phyloP scores from a whole-genome alignment of 2,113 vertebrate genomes.

The Quiscalus mexicanus region DNA sequence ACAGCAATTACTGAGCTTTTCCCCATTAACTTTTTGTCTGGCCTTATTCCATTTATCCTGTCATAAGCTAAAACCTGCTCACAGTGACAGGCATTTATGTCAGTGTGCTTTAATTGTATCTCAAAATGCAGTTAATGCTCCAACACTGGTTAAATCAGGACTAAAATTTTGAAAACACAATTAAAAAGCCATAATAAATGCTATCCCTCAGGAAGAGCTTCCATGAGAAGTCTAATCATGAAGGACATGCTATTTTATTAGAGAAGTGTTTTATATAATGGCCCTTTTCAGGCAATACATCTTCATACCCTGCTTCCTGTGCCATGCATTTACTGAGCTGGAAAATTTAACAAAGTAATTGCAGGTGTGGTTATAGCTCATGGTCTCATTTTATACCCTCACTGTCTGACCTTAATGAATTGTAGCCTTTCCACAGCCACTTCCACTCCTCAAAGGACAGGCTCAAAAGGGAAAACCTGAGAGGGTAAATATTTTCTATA shows the following conservation, averaged over 20 bases:
- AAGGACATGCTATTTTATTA: slow-evolving; percentile 4
- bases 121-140: slow-evolving; percentile 30
- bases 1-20: slow-evolving; percentile 36
- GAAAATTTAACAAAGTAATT: slow-evolving; percentile 48
- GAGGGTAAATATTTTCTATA: background rate
- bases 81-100: background rate
- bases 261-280: background rate
- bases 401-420: slow-evolving; percentile 21
- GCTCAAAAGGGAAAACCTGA: background rate
- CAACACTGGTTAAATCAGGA: background rate
- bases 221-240: background rate
- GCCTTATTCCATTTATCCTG: slow-evolving; percentile 5
- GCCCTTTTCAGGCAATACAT: slow-evolving; percentile 6
- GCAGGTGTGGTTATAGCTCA: background rate
- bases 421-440: background rate
- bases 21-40: slow-evolving; percentile 19
- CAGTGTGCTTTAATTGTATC: slow-evolving; percentile 5
- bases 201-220: slow-evolving; percentile 4
- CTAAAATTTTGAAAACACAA: slow-evolving; percentile 24
- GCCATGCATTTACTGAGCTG: slow-evolving; percentile 2
- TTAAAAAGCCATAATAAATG: slow-evolving; percentile 36
- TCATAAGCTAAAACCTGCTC: background rate
- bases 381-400: slow-evolving; percentile 2
- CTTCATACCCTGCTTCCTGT: background rate
- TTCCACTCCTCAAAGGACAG: slow-evolving; percentile 12